Percentiles rank a stretch among this genome's conserved stretches.
phyloP scores from a whole-genome alignment of 2,113 vertebrate species.

The Embiotoca jacksoni region DNA sequence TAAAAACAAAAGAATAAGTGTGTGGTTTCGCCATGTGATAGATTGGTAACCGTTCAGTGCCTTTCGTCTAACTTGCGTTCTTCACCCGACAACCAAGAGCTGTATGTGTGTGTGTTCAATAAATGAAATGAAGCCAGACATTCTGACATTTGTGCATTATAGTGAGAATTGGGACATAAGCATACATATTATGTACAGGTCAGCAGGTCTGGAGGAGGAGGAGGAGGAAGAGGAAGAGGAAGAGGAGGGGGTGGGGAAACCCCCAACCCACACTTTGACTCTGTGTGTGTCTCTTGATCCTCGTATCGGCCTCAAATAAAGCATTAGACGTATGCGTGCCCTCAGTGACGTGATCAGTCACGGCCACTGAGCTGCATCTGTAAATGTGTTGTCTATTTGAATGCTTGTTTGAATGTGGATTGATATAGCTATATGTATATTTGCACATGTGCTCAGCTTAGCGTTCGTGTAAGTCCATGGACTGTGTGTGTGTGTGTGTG shows the following conservation, averaged over 20 bases:
- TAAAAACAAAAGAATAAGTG: conserved; percentile 31
- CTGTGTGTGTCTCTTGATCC: neutral
- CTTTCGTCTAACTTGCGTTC: neutral
- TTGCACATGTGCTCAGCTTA: neutral
- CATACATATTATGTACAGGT: conserved; percentile 61
- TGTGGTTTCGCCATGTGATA: conserved; percentile 38
- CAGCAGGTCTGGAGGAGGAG: conserved; percentile 41
- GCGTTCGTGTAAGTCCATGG: neutral
- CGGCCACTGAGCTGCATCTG: conserved; percentile 23
- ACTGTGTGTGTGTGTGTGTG: neutral
- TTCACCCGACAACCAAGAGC: neutral
- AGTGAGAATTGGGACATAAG: conserved; percentile 45
- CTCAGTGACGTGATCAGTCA: conserved; percentile 34
- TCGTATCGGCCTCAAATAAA: conserved; percentile 30
- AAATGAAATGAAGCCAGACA: conserved; percentile 26
- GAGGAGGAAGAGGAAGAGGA: conserved; percentile 24
- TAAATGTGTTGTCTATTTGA: neutral
- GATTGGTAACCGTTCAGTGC: conserved; percentile 1
- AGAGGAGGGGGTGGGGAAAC: neutral
- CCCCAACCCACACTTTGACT: neutral
- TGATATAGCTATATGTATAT: neutral
- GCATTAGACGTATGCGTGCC: conserved; percentile 29
- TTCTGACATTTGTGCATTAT: conserved; percentile 11
- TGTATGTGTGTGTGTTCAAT: neutral
- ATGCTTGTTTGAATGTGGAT: neutral